Conservation (phyloP, 1,140 invertebrate species). For the Trichoplusia ni region DNA sequence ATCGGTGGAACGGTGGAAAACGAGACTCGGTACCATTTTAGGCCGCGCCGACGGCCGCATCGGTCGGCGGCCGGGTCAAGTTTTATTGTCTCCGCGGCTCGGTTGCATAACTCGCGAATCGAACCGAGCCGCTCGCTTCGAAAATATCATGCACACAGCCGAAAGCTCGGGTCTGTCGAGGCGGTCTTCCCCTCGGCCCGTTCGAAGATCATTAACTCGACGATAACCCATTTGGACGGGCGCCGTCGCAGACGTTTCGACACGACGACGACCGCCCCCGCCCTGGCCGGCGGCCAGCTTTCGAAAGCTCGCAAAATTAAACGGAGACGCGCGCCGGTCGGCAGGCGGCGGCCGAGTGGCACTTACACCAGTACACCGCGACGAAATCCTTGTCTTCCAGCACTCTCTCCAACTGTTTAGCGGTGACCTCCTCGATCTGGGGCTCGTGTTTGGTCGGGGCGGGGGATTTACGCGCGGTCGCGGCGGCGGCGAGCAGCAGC, state of each 20-base stretch:
- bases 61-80: conserved; percentile 71
- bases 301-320: conserved; percentile 35
- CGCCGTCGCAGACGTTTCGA: conserved; percentile 58
- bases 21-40: conserved; percentile 77
- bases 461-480: conserved; percentile 68
- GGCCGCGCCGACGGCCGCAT: conserved; percentile 63
- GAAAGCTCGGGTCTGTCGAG: conserved; percentile 38
- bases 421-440: conserved; percentile 95
- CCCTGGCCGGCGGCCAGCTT: conserved; percentile 49
- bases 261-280: conserved; percentile 38
- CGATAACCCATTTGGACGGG: conserved; percentile 64
- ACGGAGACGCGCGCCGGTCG: conserved; percentile 45
- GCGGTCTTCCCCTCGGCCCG: conserved; percentile 44
- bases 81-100: conserved; percentile 74
- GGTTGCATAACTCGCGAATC: conserved; percentile 68
- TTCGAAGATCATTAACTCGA: conserved; percentile 67
- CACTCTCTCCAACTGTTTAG: conserved; percentile 93
- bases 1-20: conserved; percentile 66
- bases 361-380: conserved; percentile 98
- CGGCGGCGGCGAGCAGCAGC: conserved; percentile 62
- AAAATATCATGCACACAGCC: conserved; percentile 58
- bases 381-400: conserved; percentile 95
- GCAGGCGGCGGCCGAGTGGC: conserved; percentile 48
- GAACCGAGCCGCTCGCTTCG: conserved; percentile 52
- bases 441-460: conserved; percentile 82